Evolutionary conservation across 2,113 vertebrate genomes (phyloP), one percentile per base, ranked within the genome.

Genomic region (Symphodus melops): DNA sequence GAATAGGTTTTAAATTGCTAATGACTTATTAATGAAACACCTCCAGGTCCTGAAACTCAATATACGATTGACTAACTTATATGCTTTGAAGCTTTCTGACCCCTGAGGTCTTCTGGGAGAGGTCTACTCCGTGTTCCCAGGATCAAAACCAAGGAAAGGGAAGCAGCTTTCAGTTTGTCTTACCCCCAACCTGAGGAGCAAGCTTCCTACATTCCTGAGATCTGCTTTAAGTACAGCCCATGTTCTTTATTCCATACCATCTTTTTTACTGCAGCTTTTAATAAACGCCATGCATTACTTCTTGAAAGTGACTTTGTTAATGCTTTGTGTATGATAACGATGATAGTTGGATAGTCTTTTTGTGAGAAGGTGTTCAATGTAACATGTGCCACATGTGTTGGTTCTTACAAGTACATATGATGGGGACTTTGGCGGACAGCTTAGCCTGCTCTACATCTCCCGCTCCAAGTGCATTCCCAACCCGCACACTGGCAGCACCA

Each of bases 401-500:
- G 19, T 25, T 60, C 92, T 86, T 89, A 97, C 96, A 62, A 92
- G 93, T 51, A 74, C 95, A 96, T 33, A 95, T 44, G 51, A 96
- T 62, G 0, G 94, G 89, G 0, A 94, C 88, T 84, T 94, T 85
- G 42, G 92, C 89, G 0, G 97, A 95, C 8, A 91, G 81, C 67
- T 88, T 94, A 14, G 96, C 97, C 85, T 95, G 94, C 55, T 93
- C 81, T 0, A 85, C 85, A 36, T 96, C 89, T 73, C 96, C 96
- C 0, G 94, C 96, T 46, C 96, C 96, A 9, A 98, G 88, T 48
- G 96, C 95, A 4, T 94, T 96, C 57, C 96, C 97, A 44, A 98
- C 95, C 17, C 93, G 89, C 42, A 97, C 94, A 7, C 93, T 96
- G 6, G 83, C 96, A 1, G 96, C 95, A 77, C 94, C 94, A 0